These are phyloP conservation scores for Sebastes paucispinis DNA, from an alignment of 2,797 vertebrate genomes.

Conservation along the genomic window DNA sequence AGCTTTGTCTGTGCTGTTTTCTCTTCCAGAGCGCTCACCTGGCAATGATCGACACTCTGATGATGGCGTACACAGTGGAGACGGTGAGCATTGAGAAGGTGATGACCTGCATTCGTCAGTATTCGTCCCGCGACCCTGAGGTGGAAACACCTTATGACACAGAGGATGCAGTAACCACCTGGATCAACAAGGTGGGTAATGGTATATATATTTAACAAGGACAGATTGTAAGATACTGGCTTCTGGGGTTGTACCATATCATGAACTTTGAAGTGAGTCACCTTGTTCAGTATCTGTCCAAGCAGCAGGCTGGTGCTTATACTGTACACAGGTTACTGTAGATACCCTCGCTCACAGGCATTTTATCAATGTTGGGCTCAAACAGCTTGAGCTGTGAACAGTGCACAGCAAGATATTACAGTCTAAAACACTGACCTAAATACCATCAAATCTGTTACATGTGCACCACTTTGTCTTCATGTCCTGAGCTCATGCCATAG, in stretches of 20 bases:
- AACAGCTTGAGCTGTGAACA: not conserved
- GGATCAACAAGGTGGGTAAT: slow-evolving; percentile 94
- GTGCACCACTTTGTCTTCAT: not conserved
- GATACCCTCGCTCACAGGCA: not conserved
- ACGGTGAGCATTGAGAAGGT: slow-evolving; percentile 93
- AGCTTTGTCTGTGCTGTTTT: slow-evolving; percentile 5
- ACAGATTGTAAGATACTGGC: not conserved
- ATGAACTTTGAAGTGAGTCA: not conserved
- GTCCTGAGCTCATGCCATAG: not conserved
- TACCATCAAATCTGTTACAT: not conserved
- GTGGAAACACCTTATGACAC: slow-evolving; percentile 93
- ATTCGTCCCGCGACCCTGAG: slow-evolving; percentile 86
- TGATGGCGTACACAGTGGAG: slow-evolving; percentile 96
- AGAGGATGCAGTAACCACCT: slow-evolving; percentile 92
- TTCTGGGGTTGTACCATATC: not conserved
- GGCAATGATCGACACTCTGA: slow-evolving; percentile 95
- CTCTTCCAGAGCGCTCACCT: slow-evolving; percentile 90
- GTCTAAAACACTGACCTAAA: slow-evolving; percentile 20
- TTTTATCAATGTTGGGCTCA: not conserved
- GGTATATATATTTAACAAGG: not conserved
- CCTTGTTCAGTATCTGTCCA: not conserved
- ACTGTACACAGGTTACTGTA: not conserved
- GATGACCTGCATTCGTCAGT: slow-evolving; percentile 87
- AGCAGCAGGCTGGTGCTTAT: not conserved
- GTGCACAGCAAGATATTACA: not conserved